Base-by-base conservation (phyloP, 2,797 vertebrate genomes). In the Dryobates pubescens region DNA sequence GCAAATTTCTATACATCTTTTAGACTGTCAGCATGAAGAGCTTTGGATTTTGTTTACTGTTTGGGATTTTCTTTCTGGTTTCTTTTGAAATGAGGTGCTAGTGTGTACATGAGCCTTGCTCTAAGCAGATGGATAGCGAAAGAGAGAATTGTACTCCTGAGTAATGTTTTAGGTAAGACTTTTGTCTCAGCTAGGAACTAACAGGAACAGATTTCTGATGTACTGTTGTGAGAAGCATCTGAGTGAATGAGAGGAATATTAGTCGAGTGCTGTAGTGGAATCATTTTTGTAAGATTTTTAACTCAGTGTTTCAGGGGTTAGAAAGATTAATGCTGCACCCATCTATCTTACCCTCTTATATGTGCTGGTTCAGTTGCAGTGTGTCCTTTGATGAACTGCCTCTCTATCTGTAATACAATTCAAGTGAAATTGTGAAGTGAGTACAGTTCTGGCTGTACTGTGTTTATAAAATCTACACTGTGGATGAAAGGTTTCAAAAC, bases 311-410 rank as follows among this genome's bases (percentile, higher is more conserved):
- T 86, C 69, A 79, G 81, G 56, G 13, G 53, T 82, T 80, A 65
- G 57, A 45, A 77, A 67, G 75, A 92, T 84, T 64, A 79, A 54
- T 90, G 49, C 18, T 70, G 51, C 43, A 32, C 86, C 13, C 54
- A 63, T 96, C 88, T 87, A 13, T 93, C 80, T 93, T 93, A 17
- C 24, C 49, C 41, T 86, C 59, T 82, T 34, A 61, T 96, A 77
- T 63, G 34, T 88, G 30, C 74, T 18, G 51, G 56, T 36, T 86
- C 76, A 53, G 63, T 71, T 70, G 34, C 12, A 88, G 6, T 53
- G 23, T 32, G 27, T 51, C 43, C 58, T 95, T 95, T 95, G 88
- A 80, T 74, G 58, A 82, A 68, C 57, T 73, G 26, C 86, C 41
- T 87, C 70, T 79, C 8, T 19, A 19, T 56, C 62, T 73, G 64